These are phyloP conservation scores for Leptopilina boulardi DNA, from an alignment of 1,140 invertebrate species.

Conservation along the genomic window DNA sequence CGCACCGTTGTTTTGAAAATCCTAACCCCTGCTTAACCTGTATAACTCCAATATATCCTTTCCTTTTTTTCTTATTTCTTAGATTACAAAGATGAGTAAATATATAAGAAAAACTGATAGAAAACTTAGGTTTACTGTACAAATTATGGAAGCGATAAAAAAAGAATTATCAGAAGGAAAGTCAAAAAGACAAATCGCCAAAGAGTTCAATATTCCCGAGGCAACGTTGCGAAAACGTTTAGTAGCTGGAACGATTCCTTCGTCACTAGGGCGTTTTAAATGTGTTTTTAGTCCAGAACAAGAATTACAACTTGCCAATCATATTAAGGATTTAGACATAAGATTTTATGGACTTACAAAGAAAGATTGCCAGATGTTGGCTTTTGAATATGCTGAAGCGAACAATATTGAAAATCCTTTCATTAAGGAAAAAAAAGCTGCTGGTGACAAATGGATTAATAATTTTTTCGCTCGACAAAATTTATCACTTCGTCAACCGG, in stretches of 20 bases:
- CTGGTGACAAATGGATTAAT: conserved; percentile 55
- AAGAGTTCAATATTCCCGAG: conserved; percentile 34
- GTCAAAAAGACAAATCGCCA: conserved; percentile 31
- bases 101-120: no score
- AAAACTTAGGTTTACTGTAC: no score
- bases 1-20: no score
- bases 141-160: no score
- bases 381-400: conserved; percentile 58
- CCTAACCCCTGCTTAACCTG: no score
- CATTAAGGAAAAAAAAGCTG: conserved; percentile 43
- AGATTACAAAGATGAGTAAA: no score
- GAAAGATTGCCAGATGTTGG: conserved; percentile 41
- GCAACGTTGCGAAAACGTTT: conserved; percentile 37
- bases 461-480: conserved; percentile 49
- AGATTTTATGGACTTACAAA: conserved; percentile 59
- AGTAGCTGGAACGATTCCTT: conserved; percentile 28
- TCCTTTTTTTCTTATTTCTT: no score
- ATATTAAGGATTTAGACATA: conserved; percentile 50
- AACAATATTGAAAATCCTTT: conserved; percentile 38
- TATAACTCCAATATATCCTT: no score
- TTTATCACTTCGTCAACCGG: conserved; percentile 57
- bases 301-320: conserved; percentile 48
- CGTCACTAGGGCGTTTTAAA: conserved; percentile 28
- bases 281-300: conserved; percentile 35
- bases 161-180: no score